phyloP scores from a whole-genome alignment of 2,888 invertebrate species.

The Xylocampa areola region DNA sequence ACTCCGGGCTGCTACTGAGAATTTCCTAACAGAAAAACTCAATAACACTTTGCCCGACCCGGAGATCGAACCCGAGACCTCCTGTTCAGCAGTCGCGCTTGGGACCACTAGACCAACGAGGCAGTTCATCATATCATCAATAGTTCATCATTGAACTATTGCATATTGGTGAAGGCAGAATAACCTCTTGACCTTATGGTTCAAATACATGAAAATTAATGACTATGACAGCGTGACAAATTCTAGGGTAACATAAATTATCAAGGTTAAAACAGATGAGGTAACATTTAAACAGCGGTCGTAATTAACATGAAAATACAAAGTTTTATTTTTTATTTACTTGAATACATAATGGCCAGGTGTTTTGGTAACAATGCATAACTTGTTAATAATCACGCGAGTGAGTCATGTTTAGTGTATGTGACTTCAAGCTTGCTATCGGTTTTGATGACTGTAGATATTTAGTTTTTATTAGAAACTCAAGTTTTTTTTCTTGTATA shows the following conservation, averaged over 20 bases:
- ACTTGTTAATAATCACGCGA: not conserved
- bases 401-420: conserved; percentile 13
- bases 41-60: no score
- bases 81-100: no score
- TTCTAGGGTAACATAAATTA: not conserved
- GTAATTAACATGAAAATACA: conserved; percentile 40
- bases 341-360: conserved; percentile 14
- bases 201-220: not conserved
- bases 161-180: no score
- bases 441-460: not conserved
- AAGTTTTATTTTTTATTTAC: no score
- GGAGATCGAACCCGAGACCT: no score
- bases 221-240: not conserved
- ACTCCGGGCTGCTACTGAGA: no score
- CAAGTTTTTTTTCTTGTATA: not conserved
- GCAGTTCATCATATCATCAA: no score
- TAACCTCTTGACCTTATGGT: no score
- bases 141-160: no score
- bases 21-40: no score
- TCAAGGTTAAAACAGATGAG: conserved; percentile 21
- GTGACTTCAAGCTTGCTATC: not conserved
- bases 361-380: conserved; percentile 22
- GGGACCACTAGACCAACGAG: no score
- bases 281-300: conserved; percentile 6
- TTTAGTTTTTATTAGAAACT: no score